A percentile compares a stretch with the other conserved stretches of the same genome.
Evolutionary conservation across 2,888 invertebrate species (phyloP).

Genomic region (Ceriagrion tenellum): DNA sequence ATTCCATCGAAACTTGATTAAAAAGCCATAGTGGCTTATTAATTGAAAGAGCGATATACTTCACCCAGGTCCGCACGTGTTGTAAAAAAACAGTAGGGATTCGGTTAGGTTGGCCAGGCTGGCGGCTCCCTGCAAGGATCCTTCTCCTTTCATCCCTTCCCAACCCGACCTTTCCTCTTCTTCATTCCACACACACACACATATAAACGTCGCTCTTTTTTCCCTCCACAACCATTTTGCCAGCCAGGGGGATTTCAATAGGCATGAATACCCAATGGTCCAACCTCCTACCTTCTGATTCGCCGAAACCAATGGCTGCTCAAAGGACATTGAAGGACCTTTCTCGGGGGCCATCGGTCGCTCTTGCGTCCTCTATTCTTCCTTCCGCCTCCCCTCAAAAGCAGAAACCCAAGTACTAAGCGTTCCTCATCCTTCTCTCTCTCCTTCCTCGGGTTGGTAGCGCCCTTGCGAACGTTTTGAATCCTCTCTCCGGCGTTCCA

Average conservation of each 20-base stretch:
- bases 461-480: neutral
- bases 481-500: neutral
- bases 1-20: no score
- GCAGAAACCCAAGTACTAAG: neutral
- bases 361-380: neutral
- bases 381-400: neutral
- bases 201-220: neutral
- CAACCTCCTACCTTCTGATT: neutral
- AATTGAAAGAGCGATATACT: no score
- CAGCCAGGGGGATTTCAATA: neutral
- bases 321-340: conserved; percentile 31
- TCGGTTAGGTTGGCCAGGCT: neutral
- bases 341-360: neutral
- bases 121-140: neutral
- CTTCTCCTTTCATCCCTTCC: neutral
- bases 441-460: neutral
- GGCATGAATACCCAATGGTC: neutral
- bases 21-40: no score
- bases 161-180: neutral
- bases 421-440: neutral
- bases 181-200: neutral
- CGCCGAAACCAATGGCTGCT: neutral
- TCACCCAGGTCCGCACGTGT: neutral
- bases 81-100: neutral
- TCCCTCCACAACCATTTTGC: neutral